Conservation (phyloP, 30 jellyfish, hydroid and myxozoan species). For the Sanderia malayensis region DNA sequence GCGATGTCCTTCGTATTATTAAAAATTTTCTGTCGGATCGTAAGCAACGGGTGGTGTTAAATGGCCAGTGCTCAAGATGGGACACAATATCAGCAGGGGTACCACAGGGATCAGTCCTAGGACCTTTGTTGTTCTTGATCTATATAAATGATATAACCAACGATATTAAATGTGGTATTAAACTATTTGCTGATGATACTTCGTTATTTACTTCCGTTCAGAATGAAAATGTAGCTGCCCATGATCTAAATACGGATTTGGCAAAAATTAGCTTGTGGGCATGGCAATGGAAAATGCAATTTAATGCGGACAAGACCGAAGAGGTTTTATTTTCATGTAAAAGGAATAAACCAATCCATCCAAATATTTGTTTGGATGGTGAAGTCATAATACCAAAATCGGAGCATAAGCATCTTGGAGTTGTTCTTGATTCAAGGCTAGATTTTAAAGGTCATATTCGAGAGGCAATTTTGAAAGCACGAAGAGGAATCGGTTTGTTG, state of each 20-base stretch:
- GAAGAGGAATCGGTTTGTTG: too few species aligned
- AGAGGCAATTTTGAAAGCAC: too few species aligned
- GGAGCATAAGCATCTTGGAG: too few species aligned
- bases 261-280: background rate
- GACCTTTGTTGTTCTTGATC: slow-evolving; percentile 21
- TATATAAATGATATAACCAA: slow-evolving; percentile 24
- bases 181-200: slow-evolving; percentile 26
- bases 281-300: too few species aligned
- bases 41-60: slow-evolving; percentile 29
- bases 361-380: too few species aligned
- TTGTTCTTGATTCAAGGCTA: too few species aligned
- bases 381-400: too few species aligned
- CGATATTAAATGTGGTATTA: slow-evolving; percentile 4
- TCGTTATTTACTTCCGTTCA: slow-evolving; percentile 20
- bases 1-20: slow-evolving; percentile 5
- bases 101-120: slow-evolving; percentile 38
- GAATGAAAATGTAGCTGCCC: slow-evolving; percentile 25
- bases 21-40: slow-evolving; percentile 11
- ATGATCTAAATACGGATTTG: background rate
- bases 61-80: slow-evolving; percentile 12
- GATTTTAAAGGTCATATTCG: too few species aligned
- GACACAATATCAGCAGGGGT: slow-evolving; percentile 33
- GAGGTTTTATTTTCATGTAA: too few species aligned
- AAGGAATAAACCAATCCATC: too few species aligned
- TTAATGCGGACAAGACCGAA: too few species aligned